phyloP scores from a whole-genome alignment of 2,113 vertebrate species.

The Pitta sordida region DNA sequence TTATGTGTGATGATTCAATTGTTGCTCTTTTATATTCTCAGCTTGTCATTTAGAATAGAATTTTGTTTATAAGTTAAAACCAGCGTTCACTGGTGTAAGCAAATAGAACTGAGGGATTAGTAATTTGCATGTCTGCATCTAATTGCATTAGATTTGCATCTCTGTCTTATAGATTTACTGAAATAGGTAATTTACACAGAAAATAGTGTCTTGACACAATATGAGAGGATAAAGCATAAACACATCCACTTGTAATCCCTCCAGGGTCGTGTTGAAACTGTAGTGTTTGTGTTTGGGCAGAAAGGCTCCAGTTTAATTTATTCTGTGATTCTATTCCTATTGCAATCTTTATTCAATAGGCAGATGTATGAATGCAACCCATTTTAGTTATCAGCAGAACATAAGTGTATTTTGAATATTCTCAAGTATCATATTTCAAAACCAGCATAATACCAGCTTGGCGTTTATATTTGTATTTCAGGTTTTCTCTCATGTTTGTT shows the following conservation, averaged over 20 bases:
- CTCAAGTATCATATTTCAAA: not conserved
- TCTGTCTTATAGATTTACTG: conserved; percentile 16
- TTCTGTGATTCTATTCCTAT: not conserved
- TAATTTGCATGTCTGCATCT: conserved; percentile 49
- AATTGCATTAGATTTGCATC: conserved; percentile 54
- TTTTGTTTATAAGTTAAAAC: conserved; percentile 26
- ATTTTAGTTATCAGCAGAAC: not conserved
- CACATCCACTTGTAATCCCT: conserved; percentile 25
- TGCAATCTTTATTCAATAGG: conserved; percentile 3
- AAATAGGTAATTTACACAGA: conserved; percentile 46
- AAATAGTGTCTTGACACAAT: conserved; percentile 34
- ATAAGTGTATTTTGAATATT: not conserved
- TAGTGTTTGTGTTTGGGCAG: not conserved
- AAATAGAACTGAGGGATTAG: conserved; percentile 28
- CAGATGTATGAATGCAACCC: not conserved
- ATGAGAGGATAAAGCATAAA: conserved; percentile 30
- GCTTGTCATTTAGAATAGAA: not conserved
- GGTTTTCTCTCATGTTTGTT: not conserved
- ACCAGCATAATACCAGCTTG: not conserved
- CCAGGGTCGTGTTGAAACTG: not conserved
- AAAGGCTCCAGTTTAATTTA: not conserved
- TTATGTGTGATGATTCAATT: conserved; percentile 30
- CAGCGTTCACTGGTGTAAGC: not conserved
- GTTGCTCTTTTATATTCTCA: conserved; percentile 8
- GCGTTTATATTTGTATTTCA: not conserved